phyloP scores from a whole-genome alignment of 2,113 vertebrate species.

The Pollimyrus isidori region DNA sequence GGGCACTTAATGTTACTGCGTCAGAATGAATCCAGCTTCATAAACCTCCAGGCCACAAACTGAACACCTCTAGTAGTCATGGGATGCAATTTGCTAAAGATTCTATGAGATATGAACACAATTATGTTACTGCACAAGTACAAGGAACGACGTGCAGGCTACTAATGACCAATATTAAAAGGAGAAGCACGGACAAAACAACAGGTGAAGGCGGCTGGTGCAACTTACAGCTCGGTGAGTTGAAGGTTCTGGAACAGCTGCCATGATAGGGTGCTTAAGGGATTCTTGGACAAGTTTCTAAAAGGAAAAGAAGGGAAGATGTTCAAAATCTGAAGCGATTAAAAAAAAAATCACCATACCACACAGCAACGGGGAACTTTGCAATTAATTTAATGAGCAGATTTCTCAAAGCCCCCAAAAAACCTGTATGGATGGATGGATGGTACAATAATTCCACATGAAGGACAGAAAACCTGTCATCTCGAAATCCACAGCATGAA shows the following conservation, averaged over 20 bases:
- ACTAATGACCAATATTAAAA: background rate
- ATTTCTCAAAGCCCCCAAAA: background rate
- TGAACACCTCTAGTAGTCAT: background rate
- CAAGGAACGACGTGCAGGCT: background rate
- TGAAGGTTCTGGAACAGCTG: constrained; percentile 94
- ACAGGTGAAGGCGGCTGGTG: background rate
- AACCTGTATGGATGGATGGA: constrained; percentile 25
- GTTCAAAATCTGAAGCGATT: background rate
- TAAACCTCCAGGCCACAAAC: background rate
- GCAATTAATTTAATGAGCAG: background rate
- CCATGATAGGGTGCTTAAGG: constrained; percentile 89
- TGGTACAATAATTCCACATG: constrained; percentile 53
- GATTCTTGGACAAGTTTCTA: constrained; percentile 96
- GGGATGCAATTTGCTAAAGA: background rate
- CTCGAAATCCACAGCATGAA: constrained; percentile 48
- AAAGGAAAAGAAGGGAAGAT: constrained; percentile 21
- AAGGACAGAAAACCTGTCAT: constrained; percentile 46
- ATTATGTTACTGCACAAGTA: background rate
- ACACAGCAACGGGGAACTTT: constrained; percentile 32
- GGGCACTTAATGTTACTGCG: background rate
- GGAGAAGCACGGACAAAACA: background rate
- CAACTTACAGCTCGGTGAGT: constrained; percentile 91
- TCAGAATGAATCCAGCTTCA: background rate
- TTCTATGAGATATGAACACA: background rate
- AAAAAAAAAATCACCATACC: constrained; percentile 33